phyloP scores from a whole-genome alignment of 2,113 vertebrate species.

The Antechinus stuartii region DNA sequence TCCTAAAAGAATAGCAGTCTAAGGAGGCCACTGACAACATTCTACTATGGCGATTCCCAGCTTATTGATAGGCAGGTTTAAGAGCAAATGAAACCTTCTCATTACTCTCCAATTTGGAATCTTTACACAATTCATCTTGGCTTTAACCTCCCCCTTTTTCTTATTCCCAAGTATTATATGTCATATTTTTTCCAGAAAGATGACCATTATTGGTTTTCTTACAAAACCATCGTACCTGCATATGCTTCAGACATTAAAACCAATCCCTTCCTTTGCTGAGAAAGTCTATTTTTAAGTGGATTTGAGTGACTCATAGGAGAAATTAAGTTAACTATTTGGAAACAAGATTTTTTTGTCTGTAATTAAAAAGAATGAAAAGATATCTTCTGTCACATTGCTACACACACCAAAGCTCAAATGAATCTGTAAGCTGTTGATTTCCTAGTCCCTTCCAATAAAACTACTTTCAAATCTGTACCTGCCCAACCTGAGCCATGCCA shows the following conservation, averaged over 20 bases:
- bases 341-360: slow-evolving; percentile 40
- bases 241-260: slow-evolving; percentile 72
- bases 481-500: not conserved
- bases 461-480: not conserved
- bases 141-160: slow-evolving; percentile 77
- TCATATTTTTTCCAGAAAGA: slow-evolving; percentile 71
- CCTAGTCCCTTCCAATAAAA: not conserved
- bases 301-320: slow-evolving; percentile 55
- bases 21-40: slow-evolving; percentile 57
- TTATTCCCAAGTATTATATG: slow-evolving; percentile 74
- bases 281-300: slow-evolving; percentile 63
- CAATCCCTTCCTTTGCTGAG: slow-evolving; percentile 15
- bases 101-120: slow-evolving; percentile 66
- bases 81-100: slow-evolving; percentile 69
- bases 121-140: slow-evolving; percentile 78
- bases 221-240: slow-evolving; percentile 55
- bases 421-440: not conserved
- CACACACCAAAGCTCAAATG: not conserved
- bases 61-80: slow-evolving; percentile 72
- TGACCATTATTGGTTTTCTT: slow-evolving; percentile 77
- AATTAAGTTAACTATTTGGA: slow-evolving; percentile 38
- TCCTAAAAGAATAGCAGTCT: slow-evolving; percentile 78
- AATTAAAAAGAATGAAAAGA: slow-evolving; percentile 18
- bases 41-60: slow-evolving; percentile 78
- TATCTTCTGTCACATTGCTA: not conserved